Base-by-base conservation (phyloP, 2,113 vertebrate species). In the Mobula birostris region DNA sequence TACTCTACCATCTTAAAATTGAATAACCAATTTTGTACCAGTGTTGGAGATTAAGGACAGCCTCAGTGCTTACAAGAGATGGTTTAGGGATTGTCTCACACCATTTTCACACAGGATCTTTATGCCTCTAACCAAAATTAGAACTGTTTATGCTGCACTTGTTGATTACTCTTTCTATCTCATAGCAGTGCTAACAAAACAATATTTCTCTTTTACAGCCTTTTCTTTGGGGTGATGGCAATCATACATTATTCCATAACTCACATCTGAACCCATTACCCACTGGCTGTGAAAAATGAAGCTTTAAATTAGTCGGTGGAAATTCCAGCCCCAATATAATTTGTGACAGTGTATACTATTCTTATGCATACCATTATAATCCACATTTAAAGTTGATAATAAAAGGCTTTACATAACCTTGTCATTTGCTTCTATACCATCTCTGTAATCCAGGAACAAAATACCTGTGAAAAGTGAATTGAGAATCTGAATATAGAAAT, bases 221-320 rank as follows among this genome's bases (percentile, higher is more conserved):
- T 95, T 99, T 99, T 94, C 99, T 99, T 1, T 99, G 99, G 99
- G 98, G 99, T 93, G 98, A 99, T 40, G 99, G 99, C 27, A 97
- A 96, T 95, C 97, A 98, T 95, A 94, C 94, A 29, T 96, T 99
- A 0, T 99, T 99, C 96, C 99, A 99, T 96, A 99, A 99, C 94
- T 0, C 97, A 0, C 98, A 97, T 0, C 0, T 95, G 94, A 99
- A 99, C 1, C 1, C 99, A 58, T 98, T 99, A 88, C 98, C 99
- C 56, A 97, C 96, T 0, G 98, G 99, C 94, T 99, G 98, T 80
- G 99, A 99, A 96, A 97, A 97, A 95, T 95, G 0, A 96, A 98
- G 0, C 95, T 97, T 2, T 97, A 95, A 95, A 94, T 90, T 61
- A 11, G 32, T 92, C 36, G n/a, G 15, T 72, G 68, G 90, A 17